Evolutionary conservation across 2,888 invertebrate species (phyloP).

Genomic region (Scrobipalpa costella): DNA sequence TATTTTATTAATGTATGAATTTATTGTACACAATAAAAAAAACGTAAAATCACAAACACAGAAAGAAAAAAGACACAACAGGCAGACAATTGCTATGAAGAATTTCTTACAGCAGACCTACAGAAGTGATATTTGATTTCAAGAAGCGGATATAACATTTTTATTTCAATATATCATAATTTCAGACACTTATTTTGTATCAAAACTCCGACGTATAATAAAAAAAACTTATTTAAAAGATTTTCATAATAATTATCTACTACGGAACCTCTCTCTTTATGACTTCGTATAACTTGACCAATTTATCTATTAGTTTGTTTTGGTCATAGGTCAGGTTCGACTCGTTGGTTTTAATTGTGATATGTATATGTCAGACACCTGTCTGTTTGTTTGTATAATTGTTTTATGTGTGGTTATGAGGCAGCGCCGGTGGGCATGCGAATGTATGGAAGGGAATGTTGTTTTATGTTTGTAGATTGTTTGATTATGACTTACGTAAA

Average conservation of each 20-base stretch:
- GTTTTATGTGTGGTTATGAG: slow-evolving; percentile 5
- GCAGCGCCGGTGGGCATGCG: background rate
- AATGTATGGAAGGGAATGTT: background rate
- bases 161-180: too few species aligned
- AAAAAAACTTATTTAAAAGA: too few species aligned
- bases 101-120: too few species aligned
- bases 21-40: too few species aligned
- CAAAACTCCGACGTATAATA: too few species aligned
- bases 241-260: background rate
- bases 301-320: slow-evolving; percentile 19
- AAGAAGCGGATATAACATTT: too few species aligned
- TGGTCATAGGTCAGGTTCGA: slow-evolving; percentile 12
- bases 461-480: background rate
- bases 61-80: too few species aligned
- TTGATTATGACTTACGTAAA: slow-evolving; percentile 2
- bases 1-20: too few species aligned
- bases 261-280: background rate
- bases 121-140: too few species aligned
- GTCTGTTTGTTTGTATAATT: slow-evolving; percentile 20
- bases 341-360: slow-evolving; percentile 19
- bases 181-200: too few species aligned
- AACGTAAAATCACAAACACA: too few species aligned
- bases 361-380: slow-evolving; percentile 8
- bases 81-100: too few species aligned
- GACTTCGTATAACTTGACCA: background rate